phyloP scores from a whole-genome alignment of 2,797 vertebrate species.

The Mionectes olivaceus region DNA sequence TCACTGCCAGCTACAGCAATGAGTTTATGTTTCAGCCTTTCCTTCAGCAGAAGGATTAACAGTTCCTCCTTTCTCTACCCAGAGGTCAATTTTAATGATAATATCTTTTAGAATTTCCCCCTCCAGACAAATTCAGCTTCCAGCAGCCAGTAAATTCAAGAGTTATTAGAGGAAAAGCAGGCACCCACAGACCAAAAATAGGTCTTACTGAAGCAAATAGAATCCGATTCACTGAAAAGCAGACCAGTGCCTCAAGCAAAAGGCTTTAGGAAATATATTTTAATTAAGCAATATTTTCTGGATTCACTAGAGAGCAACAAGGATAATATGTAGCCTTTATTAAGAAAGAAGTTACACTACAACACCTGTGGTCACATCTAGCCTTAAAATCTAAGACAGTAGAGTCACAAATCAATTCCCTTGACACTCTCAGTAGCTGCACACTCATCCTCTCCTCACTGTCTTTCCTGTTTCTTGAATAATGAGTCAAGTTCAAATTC shows the following conservation, averaged over 20 bases:
- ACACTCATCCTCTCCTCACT: background rate
- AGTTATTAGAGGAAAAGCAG: background rate
- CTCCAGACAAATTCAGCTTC: background rate
- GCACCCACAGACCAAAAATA: background rate
- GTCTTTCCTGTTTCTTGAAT: background rate
- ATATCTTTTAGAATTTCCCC: background rate
- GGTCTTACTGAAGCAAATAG: background rate
- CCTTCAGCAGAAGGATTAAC: background rate
- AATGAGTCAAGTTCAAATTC: background rate
- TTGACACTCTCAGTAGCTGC: background rate
- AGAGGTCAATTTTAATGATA: background rate
- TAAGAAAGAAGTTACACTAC: background rate
- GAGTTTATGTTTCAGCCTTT: background rate
- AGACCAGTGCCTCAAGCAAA: background rate
- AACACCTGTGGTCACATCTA: background rate
- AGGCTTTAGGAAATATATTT: background rate
- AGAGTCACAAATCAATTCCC: background rate
- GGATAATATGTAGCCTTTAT: background rate
- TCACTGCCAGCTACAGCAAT: background rate
- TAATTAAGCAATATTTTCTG: background rate
- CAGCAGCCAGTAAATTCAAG: background rate
- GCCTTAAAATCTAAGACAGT: background rate
- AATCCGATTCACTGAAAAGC: background rate
- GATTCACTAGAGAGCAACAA: background rate
- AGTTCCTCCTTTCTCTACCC: background rate